Base-by-base conservation (phyloP, 1,140 invertebrate species). In the Pollicipes pollicipes region DNA sequence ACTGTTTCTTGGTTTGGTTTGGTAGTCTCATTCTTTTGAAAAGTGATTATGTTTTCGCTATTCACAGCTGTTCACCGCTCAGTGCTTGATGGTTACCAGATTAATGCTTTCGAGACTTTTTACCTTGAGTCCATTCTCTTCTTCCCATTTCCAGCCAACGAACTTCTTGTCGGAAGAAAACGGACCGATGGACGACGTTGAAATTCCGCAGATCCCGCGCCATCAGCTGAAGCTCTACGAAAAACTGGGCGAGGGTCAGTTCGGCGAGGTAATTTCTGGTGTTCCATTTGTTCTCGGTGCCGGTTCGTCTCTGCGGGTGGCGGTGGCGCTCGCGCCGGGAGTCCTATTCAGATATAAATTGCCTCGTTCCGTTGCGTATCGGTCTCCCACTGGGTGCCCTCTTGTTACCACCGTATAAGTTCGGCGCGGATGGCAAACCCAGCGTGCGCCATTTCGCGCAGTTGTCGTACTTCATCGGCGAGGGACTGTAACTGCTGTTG, bases 161-260 rank as follows among this genome's bases (percentile, higher is more conserved):
- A 83, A 85, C 73, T 95, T 90, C 90, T 88, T 95, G 74, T 85
- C 95, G 82, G 84, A 95, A 73, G 91, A 90, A 77, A 92, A 95
- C 81, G 85, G 94, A 69, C 85, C 85, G 71, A 90, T 90, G 76
- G 86, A 88, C 77, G 89, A 73, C 24, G 74, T 73, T 75, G 28
- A 71, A 71, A 66, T 69, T 72, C 76, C 32, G 73, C 74, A 88
- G 79, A 87, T 92, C 79, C 87, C 88, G 10, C 80, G 88, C 73
- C 85, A 89, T 74, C 85, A 87, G 77, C 83, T 93, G 69, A 84
- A 85, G 75, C 86, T 90, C 76, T 82, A 90, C 71, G 88, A 91
- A 78, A 90, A 88, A 75, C 81, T 93, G 24, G 90, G 90, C 24
- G 84, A 86, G 71, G 88, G 90, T 66, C 85, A 88, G 75, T 92